These are phyloP conservation scores for Aix galericulata DNA, from an alignment of 2,113 vertebrate species.

Conservation along the genomic window DNA sequence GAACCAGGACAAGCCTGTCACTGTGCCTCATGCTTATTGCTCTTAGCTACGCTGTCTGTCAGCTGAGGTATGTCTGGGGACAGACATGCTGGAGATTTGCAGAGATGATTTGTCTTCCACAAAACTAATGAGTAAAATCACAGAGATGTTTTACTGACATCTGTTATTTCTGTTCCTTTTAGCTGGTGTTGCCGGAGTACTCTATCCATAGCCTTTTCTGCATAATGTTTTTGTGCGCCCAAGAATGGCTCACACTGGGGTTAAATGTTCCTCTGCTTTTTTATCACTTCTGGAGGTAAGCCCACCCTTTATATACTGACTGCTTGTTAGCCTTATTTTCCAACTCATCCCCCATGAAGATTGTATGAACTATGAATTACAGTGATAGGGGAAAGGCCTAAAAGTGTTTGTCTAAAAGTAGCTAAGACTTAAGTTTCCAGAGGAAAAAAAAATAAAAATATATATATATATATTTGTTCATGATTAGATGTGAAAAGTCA, in stretches of 20 bases:
- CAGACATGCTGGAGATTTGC: neutral
- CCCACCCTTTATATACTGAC: neutral
- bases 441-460: neutral
- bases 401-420: neutral
- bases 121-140: neutral
- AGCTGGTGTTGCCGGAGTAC: constrained; percentile 97
- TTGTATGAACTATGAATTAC: neutral
- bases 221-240: constrained; percentile 97
- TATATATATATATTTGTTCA: neutral
- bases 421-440: neutral
- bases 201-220: constrained; percentile 98
- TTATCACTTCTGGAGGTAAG: constrained; percentile 98
- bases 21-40: neutral
- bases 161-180: constrained; percentile 31
- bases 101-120: neutral
- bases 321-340: neutral
- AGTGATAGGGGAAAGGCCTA: neutral
- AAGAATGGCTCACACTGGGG: constrained; percentile 96
- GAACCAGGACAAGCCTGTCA: neutral
- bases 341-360: neutral
- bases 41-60: neutral
- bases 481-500: neutral
- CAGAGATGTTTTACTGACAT: neutral
- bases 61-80: neutral
- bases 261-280: constrained; percentile 94